These are phyloP conservation scores for Gastrophysa polygoni DNA, from an alignment of 2,888 invertebrate species.

Conservation along the genomic window DNA sequence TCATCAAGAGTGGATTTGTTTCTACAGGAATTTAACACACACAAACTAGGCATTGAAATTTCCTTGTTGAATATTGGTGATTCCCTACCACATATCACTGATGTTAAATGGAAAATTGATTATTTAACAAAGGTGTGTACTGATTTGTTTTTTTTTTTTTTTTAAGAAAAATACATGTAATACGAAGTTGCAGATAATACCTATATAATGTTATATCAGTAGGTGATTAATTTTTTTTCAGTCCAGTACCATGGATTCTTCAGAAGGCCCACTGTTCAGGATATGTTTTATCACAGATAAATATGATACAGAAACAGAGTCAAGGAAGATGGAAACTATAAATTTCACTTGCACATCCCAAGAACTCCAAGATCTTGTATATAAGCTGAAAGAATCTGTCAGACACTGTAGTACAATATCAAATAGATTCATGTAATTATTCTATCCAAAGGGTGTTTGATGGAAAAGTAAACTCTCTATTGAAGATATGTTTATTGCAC, in stretches of 20 bases:
- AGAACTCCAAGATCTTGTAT: slow-evolving; percentile 70
- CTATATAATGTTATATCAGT: background rate
- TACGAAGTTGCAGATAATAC: no score
- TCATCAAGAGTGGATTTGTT: slow-evolving; percentile 42
- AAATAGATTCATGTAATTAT: slow-evolving; percentile 20
- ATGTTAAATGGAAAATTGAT: slow-evolving; percentile 68
- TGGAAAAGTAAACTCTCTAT: no score
- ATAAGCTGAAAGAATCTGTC: slow-evolving; percentile 69
- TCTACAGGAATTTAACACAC: slow-evolving; percentile 46
- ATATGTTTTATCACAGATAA: slow-evolving; percentile 50
- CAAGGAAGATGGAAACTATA: slow-evolving; percentile 58
- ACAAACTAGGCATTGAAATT: slow-evolving; percentile 46
- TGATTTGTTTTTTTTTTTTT: no score
- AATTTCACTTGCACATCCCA: slow-evolving; percentile 68
- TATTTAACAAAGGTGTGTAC: slow-evolving; percentile 54
- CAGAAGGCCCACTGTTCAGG: slow-evolving; percentile 54
- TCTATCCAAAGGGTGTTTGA: no score
- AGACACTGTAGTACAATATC: slow-evolving; percentile 64
- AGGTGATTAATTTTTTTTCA: slow-evolving; percentile 41
- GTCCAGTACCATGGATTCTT: slow-evolving; percentile 50
- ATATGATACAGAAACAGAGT: slow-evolving; percentile 55
- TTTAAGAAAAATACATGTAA: no score
- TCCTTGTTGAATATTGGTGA: slow-evolving; percentile 52
- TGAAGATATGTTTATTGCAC: no score
- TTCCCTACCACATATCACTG: slow-evolving; percentile 62